Base-by-base conservation (phyloP, 2,113 vertebrate species). In the Hypanus sabinus region DNA sequence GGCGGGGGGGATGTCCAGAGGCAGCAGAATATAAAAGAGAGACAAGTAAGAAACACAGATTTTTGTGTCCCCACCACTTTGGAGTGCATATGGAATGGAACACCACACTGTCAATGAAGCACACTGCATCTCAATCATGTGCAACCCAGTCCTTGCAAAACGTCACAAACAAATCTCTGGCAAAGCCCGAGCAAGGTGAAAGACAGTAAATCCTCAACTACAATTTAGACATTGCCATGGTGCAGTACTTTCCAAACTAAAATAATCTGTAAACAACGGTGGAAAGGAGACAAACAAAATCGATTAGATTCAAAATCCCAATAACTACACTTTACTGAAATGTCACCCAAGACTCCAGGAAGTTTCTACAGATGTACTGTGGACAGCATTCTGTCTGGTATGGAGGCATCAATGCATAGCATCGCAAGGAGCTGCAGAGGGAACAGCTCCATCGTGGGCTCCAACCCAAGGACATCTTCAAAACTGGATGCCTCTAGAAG, bases 1-100 rank as follows among this genome's bases (percentile, higher is more conserved):
- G 46, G 46, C 46, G 46, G 46, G 94, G 94, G 95, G 96, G 95
- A 94, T 95, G 96, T 97, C 96, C 96, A 95, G 65, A 95, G 94
- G 96, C 96, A 97, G 97, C 97, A 96, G 94, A 96, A 94, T 94
- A 95, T 96, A 95, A 95, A 95, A 95, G 95, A 95, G 95, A 94
- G 46, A 46, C 46, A 94, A 95, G 95, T 76, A 96, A 95, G 96
- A 22, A 55, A 93, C 91, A 93, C 20, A 75, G 73, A 55, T 14
- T 73, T 46, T 46, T 73, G 68, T 27, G 91, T 93, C 68, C 55
- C 30, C 46, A 75, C 36, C 18, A 12, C 11, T 12, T 71, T 73
- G 36, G 9, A 46, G 1, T 12, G 68, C 18, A 93, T 68, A 55
- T 24, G 68, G 5, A 93, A 46, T 38, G 20, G 38, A 93, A 55